Evolutionary conservation across 2,113 vertebrate genomes (phyloP).

Genomic region (Phoxinus phoxinus): DNA sequence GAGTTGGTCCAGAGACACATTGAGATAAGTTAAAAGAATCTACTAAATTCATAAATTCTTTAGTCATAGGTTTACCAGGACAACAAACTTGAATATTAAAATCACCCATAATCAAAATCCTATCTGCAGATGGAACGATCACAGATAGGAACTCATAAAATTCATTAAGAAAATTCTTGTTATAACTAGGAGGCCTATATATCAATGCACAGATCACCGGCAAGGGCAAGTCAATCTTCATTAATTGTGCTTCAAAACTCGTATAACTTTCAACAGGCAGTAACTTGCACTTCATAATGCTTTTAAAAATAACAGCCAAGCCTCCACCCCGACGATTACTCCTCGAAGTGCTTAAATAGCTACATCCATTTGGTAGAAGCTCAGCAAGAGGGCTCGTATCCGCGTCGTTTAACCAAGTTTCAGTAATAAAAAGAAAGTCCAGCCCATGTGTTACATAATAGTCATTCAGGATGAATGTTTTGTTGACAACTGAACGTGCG

Average conservation of each 20-base stretch:
- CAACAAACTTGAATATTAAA: too few relatives aligned
- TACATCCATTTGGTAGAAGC: not conserved
- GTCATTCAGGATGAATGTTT: too few relatives aligned
- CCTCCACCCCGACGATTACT: not conserved
- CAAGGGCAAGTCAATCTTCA: not conserved
- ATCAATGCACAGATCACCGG: not conserved
- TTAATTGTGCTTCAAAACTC: not conserved
- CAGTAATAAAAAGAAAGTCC: too few relatives aligned
- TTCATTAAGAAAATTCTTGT: not conserved
- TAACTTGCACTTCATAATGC: not conserved
- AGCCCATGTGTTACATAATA: too few relatives aligned
- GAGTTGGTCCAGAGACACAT: too few relatives aligned
- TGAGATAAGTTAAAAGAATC: too few relatives aligned
- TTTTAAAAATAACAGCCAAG: not conserved
- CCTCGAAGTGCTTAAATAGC: not conserved
- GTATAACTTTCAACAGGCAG: not conserved
- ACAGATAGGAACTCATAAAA: not conserved
- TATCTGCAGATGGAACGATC: too few relatives aligned
- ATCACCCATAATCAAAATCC: too few relatives aligned
- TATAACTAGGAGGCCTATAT: slow-evolving; percentile 18
- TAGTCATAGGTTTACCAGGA: too few relatives aligned
- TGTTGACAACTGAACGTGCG: too few relatives aligned
- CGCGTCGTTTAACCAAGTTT: too few relatives aligned
- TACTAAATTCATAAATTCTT: too few relatives aligned
- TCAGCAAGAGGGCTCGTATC: not conserved